phyloP scores from a whole-genome alignment of 2,888 invertebrate genomes.

The Sericinus montela region DNA sequence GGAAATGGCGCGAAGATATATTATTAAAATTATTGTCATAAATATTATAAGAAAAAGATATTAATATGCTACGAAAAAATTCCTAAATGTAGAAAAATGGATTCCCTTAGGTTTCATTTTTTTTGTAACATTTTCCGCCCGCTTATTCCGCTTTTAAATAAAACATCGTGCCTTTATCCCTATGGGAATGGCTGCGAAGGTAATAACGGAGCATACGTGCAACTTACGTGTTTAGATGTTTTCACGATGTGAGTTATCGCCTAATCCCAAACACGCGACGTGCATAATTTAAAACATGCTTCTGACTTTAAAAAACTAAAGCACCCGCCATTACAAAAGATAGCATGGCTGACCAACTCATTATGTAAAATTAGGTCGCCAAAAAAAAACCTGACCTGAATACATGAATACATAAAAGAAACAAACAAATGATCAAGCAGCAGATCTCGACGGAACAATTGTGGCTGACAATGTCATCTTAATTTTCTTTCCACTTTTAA shows the following conservation, averaged over 20 bases:
- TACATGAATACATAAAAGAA: conserved; percentile 18
- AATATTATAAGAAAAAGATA: no score
- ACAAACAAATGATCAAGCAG: conserved; percentile 17
- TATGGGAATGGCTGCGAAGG: conserved; percentile 4
- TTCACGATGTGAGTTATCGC: conserved; percentile 19
- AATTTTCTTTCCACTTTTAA: not conserved
- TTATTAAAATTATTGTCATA: no score
- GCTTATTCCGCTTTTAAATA: conserved; percentile 13
- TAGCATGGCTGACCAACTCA: conserved; percentile 7
- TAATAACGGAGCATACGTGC: conserved; percentile 18
- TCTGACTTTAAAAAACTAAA: conserved; percentile 4
- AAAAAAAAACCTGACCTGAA: conserved; percentile 5
- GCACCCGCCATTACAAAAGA: conserved; percentile 1
- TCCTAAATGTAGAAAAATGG: not conserved
- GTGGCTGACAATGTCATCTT: not conserved
- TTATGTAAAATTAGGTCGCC: conserved; percentile 14
- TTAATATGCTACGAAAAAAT: no score
- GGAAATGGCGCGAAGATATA: no score
- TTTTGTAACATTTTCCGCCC: not conserved
- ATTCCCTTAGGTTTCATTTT: not conserved
- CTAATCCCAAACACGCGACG: conserved; percentile 13
- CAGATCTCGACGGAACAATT: conserved; percentile 12
- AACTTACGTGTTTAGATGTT: conserved; percentile 13
- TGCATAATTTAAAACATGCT: conserved; percentile 15
- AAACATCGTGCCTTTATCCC: conserved; percentile 11